Percentiles rank a stretch among this genome's conserved stretches.
Evolutionary conservation across 2,113 vertebrate species (phyloP).

Genomic region (Actenoides hombroni): DNA sequence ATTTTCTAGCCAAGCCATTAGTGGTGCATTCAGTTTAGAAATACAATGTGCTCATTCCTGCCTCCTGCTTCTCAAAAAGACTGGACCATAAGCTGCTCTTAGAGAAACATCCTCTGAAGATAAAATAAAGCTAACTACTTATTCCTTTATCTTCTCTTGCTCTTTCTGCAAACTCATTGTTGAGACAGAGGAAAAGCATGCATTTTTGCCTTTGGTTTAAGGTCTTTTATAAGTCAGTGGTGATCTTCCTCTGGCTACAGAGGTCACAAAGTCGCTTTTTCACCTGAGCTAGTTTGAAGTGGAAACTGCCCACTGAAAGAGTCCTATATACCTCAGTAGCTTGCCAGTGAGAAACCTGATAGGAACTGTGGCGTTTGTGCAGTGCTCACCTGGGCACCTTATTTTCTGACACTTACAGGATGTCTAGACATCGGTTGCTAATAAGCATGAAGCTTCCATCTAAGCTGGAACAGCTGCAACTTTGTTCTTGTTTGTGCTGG

Average conservation of each 20-base stretch:
- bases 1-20: background rate
- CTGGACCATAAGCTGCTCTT: background rate
- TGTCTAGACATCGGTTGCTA: background rate
- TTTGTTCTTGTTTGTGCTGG: background rate
- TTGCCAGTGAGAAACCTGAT: background rate
- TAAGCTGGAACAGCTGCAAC: background rate
- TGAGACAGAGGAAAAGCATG: background rate
- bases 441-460: background rate
- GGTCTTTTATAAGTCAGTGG: background rate
- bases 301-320: background rate
- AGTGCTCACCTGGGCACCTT: background rate
- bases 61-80: background rate
- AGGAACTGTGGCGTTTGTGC: background rate
- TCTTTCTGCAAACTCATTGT: background rate
- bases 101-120: background rate
- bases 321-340: background rate
- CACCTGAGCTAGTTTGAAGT: background rate
- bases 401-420: background rate
- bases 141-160: background rate
- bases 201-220: background rate
- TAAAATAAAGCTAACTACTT: background rate
- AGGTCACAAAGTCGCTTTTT: background rate
- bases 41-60: background rate
- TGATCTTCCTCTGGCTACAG: background rate
- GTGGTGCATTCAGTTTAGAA: background rate